These are phyloP conservation scores for Globodera ellingtonae DNA, from an alignment of 1,140 invertebrate species.

Conservation along the genomic window DNA sequence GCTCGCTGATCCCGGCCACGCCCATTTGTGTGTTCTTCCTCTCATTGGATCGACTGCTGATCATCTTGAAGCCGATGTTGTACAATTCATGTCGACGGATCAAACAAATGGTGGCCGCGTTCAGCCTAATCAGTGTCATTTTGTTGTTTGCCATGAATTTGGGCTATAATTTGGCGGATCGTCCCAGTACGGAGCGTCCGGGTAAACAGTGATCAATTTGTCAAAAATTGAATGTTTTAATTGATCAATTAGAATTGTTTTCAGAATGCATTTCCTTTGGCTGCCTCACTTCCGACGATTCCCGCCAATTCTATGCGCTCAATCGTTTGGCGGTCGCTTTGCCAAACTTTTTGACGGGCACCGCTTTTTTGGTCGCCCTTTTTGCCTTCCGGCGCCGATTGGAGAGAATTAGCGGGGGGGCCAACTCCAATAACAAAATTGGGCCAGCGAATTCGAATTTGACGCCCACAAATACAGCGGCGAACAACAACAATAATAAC, in stretches of 20 bases:
- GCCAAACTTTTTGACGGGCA: slow-evolving; percentile 27
- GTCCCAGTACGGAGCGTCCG: slow-evolving; percentile 11
- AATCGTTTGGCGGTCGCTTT: slow-evolving; percentile 28
- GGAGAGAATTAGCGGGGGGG: not conserved
- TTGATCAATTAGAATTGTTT: too few relatives aligned
- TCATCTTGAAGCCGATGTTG: slow-evolving; percentile 10
- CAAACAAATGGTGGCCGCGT: slow-evolving; percentile 1
- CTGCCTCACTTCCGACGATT: slow-evolving; percentile 29
- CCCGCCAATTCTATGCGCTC: slow-evolving; percentile 31
- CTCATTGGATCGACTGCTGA: slow-evolving; percentile 26
- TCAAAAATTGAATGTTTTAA: too few relatives aligned
- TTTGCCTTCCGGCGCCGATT: slow-evolving; percentile 22
- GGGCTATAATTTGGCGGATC: slow-evolving; percentile 24
- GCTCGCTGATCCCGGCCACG: slow-evolving; percentile 22
- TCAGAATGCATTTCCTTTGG: slow-evolving; percentile 33
- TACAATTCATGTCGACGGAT: not conserved
- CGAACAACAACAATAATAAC: not conserved
- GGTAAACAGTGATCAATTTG: not conserved
- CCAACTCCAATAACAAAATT: not conserved
- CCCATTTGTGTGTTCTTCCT: slow-evolving; percentile 29
- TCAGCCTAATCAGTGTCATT: slow-evolving; percentile 11
- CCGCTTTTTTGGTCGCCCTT: slow-evolving; percentile 21
- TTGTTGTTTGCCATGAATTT: slow-evolving; percentile 26
- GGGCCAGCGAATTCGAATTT: not conserved
- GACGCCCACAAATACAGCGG: not conserved